Evolutionary conservation across 2,797 vertebrate species (phyloP).

Genomic region (Pteronotus mesoamericanus): DNA sequence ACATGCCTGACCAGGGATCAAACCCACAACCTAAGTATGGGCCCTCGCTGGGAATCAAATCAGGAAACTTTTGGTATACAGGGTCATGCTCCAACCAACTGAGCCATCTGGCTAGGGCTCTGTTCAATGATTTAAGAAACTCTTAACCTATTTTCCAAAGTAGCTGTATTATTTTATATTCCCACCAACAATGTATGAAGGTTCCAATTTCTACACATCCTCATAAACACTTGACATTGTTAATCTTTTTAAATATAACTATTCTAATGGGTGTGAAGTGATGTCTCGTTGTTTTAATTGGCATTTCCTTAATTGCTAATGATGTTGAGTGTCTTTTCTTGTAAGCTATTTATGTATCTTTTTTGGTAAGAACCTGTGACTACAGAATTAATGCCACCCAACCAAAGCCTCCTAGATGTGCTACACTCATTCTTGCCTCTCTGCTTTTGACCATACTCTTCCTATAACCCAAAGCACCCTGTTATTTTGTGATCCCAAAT

Average conservation of each 20-base stretch:
- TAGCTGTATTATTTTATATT: background rate
- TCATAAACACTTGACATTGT: background rate
- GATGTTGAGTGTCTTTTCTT: no score
- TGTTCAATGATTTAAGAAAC: background rate
- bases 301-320: no score
- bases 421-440: background rate
- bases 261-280: no score
- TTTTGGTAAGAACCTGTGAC: background rate
- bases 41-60: no score
- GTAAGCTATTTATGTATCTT: background rate
- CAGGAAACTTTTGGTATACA: no score
- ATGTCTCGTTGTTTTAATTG: no score
- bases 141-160: background rate
- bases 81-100: no score
- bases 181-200: background rate
- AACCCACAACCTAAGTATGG: no score
- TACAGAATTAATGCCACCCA: background rate
- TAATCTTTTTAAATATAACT: background rate
- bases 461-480: background rate
- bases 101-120: no score
- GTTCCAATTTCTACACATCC: background rate
- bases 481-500: constrained; percentile 16
- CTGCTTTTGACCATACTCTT: background rate
- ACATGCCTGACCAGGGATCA: no score
- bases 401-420: background rate